These are phyloP conservation scores for Sminthurides bifidus DNA, from an alignment of 1,140 invertebrate genomes.

Conservation along the genomic window DNA sequence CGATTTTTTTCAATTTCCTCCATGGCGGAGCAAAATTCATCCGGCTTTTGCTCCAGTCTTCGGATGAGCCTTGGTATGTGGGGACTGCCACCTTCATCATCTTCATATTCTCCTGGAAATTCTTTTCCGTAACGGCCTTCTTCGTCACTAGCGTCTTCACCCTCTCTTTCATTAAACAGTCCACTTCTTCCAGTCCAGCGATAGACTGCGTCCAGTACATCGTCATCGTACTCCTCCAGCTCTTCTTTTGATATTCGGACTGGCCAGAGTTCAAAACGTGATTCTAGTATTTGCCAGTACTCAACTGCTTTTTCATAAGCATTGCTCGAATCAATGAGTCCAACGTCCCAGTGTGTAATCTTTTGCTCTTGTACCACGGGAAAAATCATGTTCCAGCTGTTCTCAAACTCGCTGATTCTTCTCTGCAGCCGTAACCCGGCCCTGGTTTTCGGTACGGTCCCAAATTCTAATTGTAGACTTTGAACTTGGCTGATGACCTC, in stretches of 20 bases:
- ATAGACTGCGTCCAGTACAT: slow-evolving; percentile 7
- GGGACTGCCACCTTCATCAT: slow-evolving; percentile 3
- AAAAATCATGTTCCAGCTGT: slow-evolving; percentile 26
- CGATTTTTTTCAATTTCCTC: slow-evolving; percentile 7
- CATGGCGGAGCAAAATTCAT: slow-evolving; percentile 1
- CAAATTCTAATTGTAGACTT: too few relatives aligned
- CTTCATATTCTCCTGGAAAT: too few relatives aligned
- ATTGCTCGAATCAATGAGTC: slow-evolving; percentile 10
- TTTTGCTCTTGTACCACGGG: slow-evolving; percentile 18
- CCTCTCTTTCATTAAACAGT: background rate
- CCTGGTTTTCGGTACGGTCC: too few relatives aligned
- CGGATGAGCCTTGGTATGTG: background rate
- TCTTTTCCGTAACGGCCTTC: too few relatives aligned
- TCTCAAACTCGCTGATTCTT: slow-evolving; percentile 17
- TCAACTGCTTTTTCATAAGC: slow-evolving; percentile 7
- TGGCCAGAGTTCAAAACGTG: slow-evolving; percentile 6
- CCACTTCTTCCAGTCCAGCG: slow-evolving; percentile 10
- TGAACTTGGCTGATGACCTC: too few relatives aligned
- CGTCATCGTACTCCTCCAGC: slow-evolving; percentile 18
- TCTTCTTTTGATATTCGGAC: slow-evolving; percentile 5
- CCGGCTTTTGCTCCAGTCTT: slow-evolving; percentile 12
- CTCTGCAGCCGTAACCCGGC: too few relatives aligned
- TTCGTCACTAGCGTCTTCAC: background rate
- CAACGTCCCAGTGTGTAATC: slow-evolving; percentile 19
- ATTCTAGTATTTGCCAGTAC: slow-evolving; percentile 19